phyloP scores from a whole-genome alignment of 2,113 vertebrate species.

The Gallinago paraguaiae region DNA sequence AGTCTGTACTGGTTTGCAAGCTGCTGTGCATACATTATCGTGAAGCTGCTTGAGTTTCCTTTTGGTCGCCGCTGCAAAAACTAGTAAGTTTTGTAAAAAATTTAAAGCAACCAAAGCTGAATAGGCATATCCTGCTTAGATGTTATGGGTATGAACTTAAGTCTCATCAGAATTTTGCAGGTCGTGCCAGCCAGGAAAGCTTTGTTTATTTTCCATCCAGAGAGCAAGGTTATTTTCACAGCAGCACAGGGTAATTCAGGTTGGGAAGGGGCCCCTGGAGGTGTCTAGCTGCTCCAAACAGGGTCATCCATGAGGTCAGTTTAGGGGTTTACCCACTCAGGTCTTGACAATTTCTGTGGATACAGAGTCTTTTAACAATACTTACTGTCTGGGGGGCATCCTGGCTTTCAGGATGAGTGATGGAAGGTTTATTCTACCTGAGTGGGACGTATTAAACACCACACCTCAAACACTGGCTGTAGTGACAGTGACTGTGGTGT shows the following conservation, averaged over 20 bases:
- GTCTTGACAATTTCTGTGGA: neutral
- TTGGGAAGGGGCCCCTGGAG: neutral
- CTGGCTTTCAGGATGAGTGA: neutral
- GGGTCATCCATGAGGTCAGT: neutral
- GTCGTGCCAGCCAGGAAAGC: neutral
- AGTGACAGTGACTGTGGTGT: neutral
- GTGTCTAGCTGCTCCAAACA: neutral
- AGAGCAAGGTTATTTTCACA: neutral
- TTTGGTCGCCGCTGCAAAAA: neutral
- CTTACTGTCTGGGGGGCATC: neutral
- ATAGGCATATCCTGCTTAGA: neutral
- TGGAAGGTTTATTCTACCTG: neutral
- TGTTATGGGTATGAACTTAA: neutral
- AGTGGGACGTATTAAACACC: neutral
- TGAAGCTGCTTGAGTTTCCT: neutral
- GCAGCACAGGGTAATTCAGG: neutral
- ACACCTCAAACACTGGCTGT: neutral
- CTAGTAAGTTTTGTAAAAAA: neutral
- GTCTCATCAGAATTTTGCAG: neutral
- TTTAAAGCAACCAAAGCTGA: rapidly evolving
- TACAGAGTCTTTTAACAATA: neutral
- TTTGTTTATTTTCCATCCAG: neutral
- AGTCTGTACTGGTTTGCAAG: neutral
- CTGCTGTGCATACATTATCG: neutral
- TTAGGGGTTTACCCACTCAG: neutral